A percentile compares a stretch with the other conserved stretches of the same genome.
Evolutionary conservation across 2,888 invertebrate species (phyloP).

Genomic region (Drosophila leonis): DNA sequence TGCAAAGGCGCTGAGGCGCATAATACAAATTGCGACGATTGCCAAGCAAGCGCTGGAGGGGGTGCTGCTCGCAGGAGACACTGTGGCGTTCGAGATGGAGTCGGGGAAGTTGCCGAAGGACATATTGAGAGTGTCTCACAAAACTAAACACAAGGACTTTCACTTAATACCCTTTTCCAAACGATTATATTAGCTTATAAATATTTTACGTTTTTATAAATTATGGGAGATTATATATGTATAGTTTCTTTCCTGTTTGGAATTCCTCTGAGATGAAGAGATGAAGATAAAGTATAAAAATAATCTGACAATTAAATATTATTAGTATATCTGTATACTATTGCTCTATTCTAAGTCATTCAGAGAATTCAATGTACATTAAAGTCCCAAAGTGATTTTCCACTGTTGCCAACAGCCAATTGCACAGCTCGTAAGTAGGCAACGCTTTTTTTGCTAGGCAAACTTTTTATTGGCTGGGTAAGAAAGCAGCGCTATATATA

Average conservation of each 20-base stretch:
- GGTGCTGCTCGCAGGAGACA: background rate
- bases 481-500: background rate
- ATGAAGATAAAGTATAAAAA: too few relatives aligned
- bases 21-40: slow-evolving; percentile 81
- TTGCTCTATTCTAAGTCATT: background rate
- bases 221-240: background rate
- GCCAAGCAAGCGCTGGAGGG: slow-evolving; percentile 34
- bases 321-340: background rate
- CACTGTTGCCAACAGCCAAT: slow-evolving; percentile 28
- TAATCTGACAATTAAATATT: background rate
- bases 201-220: background rate
- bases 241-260: background rate
- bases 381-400: background rate
- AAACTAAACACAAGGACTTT: slow-evolving; percentile 47
- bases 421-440: slow-evolving; percentile 53
- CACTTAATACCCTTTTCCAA: slow-evolving; percentile 2
- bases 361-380: slow-evolving; percentile 14
- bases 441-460: slow-evolving; percentile 43
- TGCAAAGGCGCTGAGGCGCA: slow-evolving; percentile 78
- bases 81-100: slow-evolving; percentile 9
- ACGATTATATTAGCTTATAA: slow-evolving; percentile 7
- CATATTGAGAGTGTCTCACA: slow-evolving; percentile 41
- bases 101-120: slow-evolving; percentile 30
- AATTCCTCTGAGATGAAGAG: too few relatives aligned
- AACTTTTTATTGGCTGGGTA: slow-evolving; percentile 29